Evolutionary conservation across 1,140 invertebrate genomes (phyloP).

Genomic region (Drosophila paulistorum): DNA sequence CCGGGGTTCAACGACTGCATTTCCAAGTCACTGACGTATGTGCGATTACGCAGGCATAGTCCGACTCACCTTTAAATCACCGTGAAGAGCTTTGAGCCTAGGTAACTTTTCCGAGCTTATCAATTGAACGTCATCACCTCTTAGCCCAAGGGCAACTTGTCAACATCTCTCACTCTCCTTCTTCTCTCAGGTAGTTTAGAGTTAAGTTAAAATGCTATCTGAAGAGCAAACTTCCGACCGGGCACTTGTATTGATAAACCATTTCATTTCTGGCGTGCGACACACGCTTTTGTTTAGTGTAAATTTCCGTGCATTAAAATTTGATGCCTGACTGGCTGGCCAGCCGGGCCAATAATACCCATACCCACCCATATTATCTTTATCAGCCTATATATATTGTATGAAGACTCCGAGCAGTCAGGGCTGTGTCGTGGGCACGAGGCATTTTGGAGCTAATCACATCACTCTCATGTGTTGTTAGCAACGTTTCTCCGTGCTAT

Average conservation of each 20-base stretch:
- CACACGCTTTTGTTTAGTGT: constrained; percentile 47
- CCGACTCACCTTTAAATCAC: constrained; percentile 73
- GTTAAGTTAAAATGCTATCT: constrained; percentile 3
- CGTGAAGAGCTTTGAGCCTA: constrained; percentile 46
- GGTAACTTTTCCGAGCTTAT: constrained; percentile 19
- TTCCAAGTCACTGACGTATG: constrained; percentile 51
- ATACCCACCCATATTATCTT: constrained; percentile 36
- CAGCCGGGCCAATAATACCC: constrained; percentile 5
- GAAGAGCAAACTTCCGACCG: constrained; percentile 6
- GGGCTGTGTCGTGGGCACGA: constrained; percentile 50
- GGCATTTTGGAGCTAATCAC: constrained; percentile 54
- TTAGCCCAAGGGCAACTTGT: constrained; percentile 37
- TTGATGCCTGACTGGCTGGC: constrained; percentile 45
- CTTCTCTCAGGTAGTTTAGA: background rate
- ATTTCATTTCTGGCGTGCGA: constrained; percentile 19
- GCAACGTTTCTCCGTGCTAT: constrained; percentile 41
- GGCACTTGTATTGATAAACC: constrained; percentile 17
- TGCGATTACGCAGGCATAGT: constrained; percentile 20
- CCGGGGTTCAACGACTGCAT: constrained; percentile 40
- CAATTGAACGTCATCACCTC: constrained; percentile 8
- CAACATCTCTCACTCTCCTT: background rate
- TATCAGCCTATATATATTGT: constrained; percentile 23
- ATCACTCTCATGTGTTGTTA: constrained; percentile 55
- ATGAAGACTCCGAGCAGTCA: constrained; percentile 5
- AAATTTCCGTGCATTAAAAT: constrained; percentile 63